Base-by-base conservation (phyloP, 2,113 vertebrate species). In the Ophiodon elongatus region DNA sequence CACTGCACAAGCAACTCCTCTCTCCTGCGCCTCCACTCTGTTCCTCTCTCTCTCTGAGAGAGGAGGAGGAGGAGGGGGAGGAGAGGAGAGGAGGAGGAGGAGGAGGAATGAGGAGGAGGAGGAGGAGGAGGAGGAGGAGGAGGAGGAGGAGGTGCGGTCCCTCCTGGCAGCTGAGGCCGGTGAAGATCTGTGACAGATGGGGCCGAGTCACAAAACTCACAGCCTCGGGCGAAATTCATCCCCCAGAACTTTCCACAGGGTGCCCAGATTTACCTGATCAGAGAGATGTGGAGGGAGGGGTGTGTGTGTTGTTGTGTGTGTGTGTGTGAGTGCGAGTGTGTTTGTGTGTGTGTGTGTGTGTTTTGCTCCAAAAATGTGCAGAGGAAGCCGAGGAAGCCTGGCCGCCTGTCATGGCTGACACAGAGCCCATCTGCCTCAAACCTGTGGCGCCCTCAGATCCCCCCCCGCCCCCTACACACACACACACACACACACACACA, bases 211-310 rank as follows among this genome's bases (percentile, higher is more conserved):
- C 97, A 97, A 97, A 93, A 97, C 97, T 98, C 97, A 95, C 96
- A 96, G 97, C 97, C 97, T 94, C 93, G 91, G 96, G 97, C 96
- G 93, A 96, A 96, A 97, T 96, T 89, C 94, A 96, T 96, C 93
- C 94, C 81, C 96, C 95, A 95, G 95, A 97, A 97, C 95, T 97
- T 97, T 98, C 96, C 96, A 96, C 95, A 95, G 96, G 95, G 96
- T 96, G 96, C 96, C 96, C 96, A 96, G 97, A 97, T 97, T 98
- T 97, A 99, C 98, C 98, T 98, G 98, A 98, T 97, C 96, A 96
- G 95, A 93, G 90, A 52, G 77, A 95, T 96, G 96, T 76, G 78
- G 86, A 64, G 79, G 79, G 65, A 57, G 70, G 83, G 45, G 62
- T 64, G 35, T 25, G 70, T 72, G 45, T 33, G 77, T 33, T 35